Evolutionary conservation across 2,888 invertebrate genomes (phyloP), one percentile per base, ranked within the genome.

Genomic region (Lithophane ornitopus): DNA sequence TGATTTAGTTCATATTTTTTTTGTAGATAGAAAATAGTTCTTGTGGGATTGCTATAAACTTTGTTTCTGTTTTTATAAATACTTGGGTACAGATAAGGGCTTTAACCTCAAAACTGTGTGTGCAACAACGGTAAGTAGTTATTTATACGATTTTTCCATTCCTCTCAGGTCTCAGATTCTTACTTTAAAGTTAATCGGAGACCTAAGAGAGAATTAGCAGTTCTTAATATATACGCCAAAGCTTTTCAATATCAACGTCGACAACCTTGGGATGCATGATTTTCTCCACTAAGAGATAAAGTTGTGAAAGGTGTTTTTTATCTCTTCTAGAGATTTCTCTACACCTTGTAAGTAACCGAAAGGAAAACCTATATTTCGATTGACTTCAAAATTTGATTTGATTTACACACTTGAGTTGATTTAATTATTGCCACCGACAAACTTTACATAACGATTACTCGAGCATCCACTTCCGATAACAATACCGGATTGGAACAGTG

Each of bases 401-500:
- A 39, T 28, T 19, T 34, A 14, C 62, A 52, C 59, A 52, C 14
- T 9, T 44, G 22, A 26, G 11, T 76, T 44, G 28, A 41, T 67
- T 58, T 49, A 70, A 54, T 49, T 46, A 66, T 65, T 69, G n/a
- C 59, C 19, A 34, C 26, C 52, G 70, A 62, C 34, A 39, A 56
- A 67, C 7, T 41, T 85, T 81, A 77, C 56, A 81, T 84, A 81
- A 81, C 67, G 67, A 71, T 62, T 74, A 76, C 65, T 73, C 41
- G 56, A 75, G 59, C 59, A 82, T 85, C 78, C 49, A 75, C 83
- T 82, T 86, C 79, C 84, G 86, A 86, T 80, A 79, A 65, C 76
- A 63, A 74, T 69, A 76, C n/a, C 26, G 34, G 52, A 69, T 52
- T 59, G 34, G 62, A 49, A 56, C 26, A 74, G 65, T 70, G 74